Percentiles rank a stretch among this genome's conserved stretches.
Evolutionary conservation across 2,797 vertebrate species (phyloP).

Genomic region (Halcyon smyrnensis): DNA sequence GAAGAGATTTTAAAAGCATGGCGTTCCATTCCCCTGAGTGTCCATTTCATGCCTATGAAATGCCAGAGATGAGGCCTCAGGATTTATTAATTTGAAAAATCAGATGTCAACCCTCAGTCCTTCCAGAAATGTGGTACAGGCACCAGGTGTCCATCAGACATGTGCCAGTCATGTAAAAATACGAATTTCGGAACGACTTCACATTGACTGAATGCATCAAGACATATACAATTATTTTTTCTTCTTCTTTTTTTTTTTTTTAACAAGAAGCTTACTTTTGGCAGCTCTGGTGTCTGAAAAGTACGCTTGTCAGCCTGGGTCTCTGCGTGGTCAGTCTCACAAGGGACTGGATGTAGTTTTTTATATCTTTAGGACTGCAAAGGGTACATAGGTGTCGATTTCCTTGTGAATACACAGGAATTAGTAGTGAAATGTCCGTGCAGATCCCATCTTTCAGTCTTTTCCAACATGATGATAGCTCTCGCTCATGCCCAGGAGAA

Average conservation of each 20-base stretch:
- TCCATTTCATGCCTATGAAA: too few species aligned
- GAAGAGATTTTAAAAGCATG: neutral
- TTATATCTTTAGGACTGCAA: neutral
- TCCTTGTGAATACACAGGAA: neutral
- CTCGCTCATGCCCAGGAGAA: neutral
- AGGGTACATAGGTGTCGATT: rapidly evolving
- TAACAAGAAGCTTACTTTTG: neutral
- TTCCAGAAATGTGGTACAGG: rapidly evolving
- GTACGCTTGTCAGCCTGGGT: neutral
- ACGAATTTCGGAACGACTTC: neutral
- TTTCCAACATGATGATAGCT: neutral
- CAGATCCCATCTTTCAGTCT: neutral
- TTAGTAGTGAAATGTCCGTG: neutral
- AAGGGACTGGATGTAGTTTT: neutral
- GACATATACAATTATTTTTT: neutral
- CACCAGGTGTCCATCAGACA: rapidly evolving
- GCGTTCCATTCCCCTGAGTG: neutral
- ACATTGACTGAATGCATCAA: rapidly evolving
- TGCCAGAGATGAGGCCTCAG: too few species aligned
- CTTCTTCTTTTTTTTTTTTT: neutral
- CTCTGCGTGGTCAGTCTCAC: rapidly evolving
- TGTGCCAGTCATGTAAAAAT: too few species aligned
- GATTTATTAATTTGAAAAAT: neutral
- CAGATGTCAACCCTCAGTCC: rapidly evolving
- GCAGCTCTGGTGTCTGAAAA: neutral